Percentiles rank a stretch among this genome's conserved stretches.
phyloP scores from a whole-genome alignment of 2,888 invertebrate genomes.

The Mechanitis messenoides region DNA sequence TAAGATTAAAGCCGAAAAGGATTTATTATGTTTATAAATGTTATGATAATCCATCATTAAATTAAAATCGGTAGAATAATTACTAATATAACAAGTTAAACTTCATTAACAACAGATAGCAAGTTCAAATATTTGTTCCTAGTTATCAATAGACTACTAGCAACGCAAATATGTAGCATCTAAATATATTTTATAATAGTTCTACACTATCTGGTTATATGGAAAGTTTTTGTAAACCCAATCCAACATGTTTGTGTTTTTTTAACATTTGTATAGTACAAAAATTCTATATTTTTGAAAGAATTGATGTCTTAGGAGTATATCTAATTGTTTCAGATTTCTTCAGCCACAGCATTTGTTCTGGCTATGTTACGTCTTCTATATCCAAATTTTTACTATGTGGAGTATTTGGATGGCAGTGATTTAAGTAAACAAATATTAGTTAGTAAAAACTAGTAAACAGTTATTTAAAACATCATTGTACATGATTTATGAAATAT shows the following conservation, averaged over 20 bases:
- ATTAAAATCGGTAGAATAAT: background rate
- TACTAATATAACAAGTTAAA: too few relatives aligned
- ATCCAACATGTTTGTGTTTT: too few relatives aligned
- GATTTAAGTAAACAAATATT: slow-evolving; percentile 46
- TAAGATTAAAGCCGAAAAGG: too few relatives aligned
- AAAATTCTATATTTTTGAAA: too few relatives aligned
- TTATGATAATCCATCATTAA: slow-evolving; percentile 8
- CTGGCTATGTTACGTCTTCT: slow-evolving; percentile 54
- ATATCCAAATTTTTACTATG: slow-evolving; percentile 56
- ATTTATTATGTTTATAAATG: too few relatives aligned
- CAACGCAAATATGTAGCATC: slow-evolving; percentile 9
- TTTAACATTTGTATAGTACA: too few relatives aligned
- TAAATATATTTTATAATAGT: too few relatives aligned
- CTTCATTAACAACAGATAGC: slow-evolving; percentile 11
- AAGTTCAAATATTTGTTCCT: slow-evolving; percentile 20
- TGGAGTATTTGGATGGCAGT: slow-evolving; percentile 47
- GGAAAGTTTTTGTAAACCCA: too few relatives aligned
- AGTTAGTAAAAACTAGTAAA: background rate
- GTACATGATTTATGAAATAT: background rate
- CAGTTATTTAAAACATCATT: slow-evolving; percentile 3
- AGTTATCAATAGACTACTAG: slow-evolving; percentile 19
- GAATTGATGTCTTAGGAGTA: too few relatives aligned
- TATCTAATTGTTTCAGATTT: slow-evolving; percentile 47
- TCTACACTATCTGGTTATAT: background rate
- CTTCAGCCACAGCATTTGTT: slow-evolving; percentile 62